Percentiles rank a stretch among this genome's conserved stretches.
phyloP scores from a whole-genome alignment of 2,888 invertebrate species.

The Tanytarsus gracilentus region DNA sequence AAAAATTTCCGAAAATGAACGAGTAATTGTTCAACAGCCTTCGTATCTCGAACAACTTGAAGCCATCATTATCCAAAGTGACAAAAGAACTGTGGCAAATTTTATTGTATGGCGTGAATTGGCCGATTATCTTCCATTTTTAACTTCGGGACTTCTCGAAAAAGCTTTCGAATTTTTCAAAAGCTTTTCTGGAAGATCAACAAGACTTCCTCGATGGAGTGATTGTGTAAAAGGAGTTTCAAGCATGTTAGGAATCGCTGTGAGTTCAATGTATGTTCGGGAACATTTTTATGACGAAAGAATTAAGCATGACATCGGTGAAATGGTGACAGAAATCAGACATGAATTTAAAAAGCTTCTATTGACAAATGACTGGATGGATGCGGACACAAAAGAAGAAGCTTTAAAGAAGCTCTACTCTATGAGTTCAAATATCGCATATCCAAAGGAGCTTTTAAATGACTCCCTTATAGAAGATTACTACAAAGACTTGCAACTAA shows the following conservation, averaged over 20 bases:
- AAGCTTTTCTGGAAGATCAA: slow-evolving; percentile 40
- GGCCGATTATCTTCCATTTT: slow-evolving; percentile 38
- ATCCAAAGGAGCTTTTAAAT: slow-evolving; percentile 13
- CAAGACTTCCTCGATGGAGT: slow-evolving; percentile 41
- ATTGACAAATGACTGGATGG: slow-evolving; percentile 17
- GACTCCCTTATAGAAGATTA: background rate
- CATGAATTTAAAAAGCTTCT: slow-evolving; percentile 17
- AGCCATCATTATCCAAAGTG: background rate
- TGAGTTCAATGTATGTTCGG: slow-evolving; percentile 22
- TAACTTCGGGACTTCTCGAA: slow-evolving; percentile 38
- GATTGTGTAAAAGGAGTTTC: slow-evolving; percentile 36
- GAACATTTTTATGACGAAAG: slow-evolving; percentile 15
- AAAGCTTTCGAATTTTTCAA: slow-evolving; percentile 40
- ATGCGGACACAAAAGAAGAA: slow-evolving; percentile 10
- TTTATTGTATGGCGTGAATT: slow-evolving; percentile 47
- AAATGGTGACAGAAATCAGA: slow-evolving; percentile 5
- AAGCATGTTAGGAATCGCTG: slow-evolving; percentile 7
- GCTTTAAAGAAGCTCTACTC: slow-evolving; percentile 18
- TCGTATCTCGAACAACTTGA: slow-evolving; percentile 41
- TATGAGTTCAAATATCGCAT: slow-evolving; percentile 17
- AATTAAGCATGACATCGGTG: background rate
- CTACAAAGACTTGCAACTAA: slow-evolving; percentile 5
- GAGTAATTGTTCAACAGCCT: slow-evolving; percentile 46
- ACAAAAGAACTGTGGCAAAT: slow-evolving; percentile 45
- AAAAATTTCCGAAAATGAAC: slow-evolving; percentile 39